These are phyloP conservation scores for Mimas tiliae DNA, from an alignment of 2,888 invertebrate species.

Conservation along the genomic window DNA sequence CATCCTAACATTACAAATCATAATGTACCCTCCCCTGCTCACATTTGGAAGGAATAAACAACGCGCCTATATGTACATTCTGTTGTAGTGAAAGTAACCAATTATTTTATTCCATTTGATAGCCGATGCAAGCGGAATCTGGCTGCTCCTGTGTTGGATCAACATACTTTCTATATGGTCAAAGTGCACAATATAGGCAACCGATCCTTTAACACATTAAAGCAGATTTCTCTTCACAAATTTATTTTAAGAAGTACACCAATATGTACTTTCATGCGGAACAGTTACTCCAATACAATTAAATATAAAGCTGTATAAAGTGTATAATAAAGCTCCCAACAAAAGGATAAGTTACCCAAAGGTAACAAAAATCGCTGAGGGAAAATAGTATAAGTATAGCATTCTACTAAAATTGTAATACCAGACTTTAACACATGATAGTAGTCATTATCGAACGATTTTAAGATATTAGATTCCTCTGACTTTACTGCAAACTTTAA, in stretches of 20 bases:
- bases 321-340: slow-evolving; percentile 12
- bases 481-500: slow-evolving; percentile 33
- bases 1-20: slow-evolving; percentile 73
- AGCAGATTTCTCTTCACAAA: slow-evolving; percentile 4
- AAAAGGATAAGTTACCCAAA: slow-evolving; percentile 15
- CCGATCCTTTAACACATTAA: slow-evolving; percentile 13
- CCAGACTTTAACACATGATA: slow-evolving; percentile 20
- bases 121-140: slow-evolving; percentile 59
- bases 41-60: slow-evolving; percentile 77
- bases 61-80: slow-evolving; percentile 74
- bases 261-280: slow-evolving; percentile 18
- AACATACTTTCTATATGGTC: not conserved
- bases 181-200: not conserved
- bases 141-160: slow-evolving; percentile 37
- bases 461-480: slow-evolving; percentile 36
- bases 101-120: slow-evolving; percentile 55
- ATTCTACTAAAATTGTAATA: slow-evolving; percentile 16
- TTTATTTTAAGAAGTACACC: slow-evolving; percentile 4
- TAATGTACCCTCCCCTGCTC: slow-evolving; percentile 71
- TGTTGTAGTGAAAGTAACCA: slow-evolving; percentile 66
- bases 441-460: slow-evolving; percentile 26
- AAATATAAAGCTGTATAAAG: slow-evolving; percentile 17
- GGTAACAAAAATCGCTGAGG: slow-evolving; percentile 13
- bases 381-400: slow-evolving; percentile 8
- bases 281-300: slow-evolving; percentile 19